A percentile compares a stretch with the other conserved stretches of the same genome.
These are phyloP conservation scores for Crocuta crocuta DNA, from an alignment of 2,113 vertebrate genomes.

Conservation along the genomic window DNA sequence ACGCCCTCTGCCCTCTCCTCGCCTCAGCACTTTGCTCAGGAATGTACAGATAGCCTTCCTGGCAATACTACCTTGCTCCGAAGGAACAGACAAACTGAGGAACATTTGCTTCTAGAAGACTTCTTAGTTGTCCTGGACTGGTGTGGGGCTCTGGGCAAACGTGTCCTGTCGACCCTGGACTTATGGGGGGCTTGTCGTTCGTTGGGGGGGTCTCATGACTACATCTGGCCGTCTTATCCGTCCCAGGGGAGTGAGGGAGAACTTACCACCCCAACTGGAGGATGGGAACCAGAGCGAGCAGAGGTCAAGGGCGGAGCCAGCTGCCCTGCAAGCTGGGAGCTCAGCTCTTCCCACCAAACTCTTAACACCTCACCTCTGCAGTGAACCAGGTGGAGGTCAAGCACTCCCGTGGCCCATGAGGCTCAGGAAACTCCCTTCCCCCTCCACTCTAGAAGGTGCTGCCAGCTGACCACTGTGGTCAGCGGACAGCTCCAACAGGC, in stretches of 20 bases:
- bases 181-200: background rate
- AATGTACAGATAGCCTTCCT: background rate
- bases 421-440: background rate
- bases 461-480: background rate
- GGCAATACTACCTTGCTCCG: background rate
- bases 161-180: background rate
- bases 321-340: background rate
- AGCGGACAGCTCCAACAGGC: background rate
- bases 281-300: background rate
- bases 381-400: background rate
- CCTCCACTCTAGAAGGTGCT: background rate
- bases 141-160: background rate
- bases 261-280: background rate
- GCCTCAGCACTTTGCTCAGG: background rate
- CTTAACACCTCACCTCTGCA: fast-evolving
- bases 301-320: background rate
- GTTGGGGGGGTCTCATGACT: background rate
- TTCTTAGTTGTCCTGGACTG: background rate
- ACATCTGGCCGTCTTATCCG: background rate
- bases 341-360: background rate
- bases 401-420: background rate
- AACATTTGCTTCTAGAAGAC: background rate
- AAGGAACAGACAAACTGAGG: background rate
- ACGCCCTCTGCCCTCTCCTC: background rate
- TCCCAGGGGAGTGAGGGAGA: background rate